Conservation (phyloP, 2,113 vertebrate genomes). For the Isurus oxyrinchus region DNA sequence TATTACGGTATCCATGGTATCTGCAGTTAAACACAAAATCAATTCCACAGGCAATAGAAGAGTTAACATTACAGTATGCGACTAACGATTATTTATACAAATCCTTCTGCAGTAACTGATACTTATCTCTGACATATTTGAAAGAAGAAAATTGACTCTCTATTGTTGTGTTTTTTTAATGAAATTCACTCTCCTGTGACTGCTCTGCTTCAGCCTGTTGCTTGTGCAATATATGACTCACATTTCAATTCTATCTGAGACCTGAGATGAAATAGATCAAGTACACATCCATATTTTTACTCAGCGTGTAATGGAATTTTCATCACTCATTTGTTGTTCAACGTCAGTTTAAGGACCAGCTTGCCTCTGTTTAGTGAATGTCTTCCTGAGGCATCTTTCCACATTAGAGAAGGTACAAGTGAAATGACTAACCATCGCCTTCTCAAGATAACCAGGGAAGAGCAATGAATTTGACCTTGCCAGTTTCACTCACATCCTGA, state of each 20-base stretch:
- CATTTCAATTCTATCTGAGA: not conserved
- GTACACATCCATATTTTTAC: conserved; percentile 23
- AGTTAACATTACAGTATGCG: not conserved
- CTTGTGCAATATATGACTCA: conserved; percentile 20
- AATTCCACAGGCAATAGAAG: not conserved
- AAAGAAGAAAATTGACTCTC: conserved; percentile 34
- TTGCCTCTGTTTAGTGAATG: not conserved
- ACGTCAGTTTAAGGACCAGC: not conserved
- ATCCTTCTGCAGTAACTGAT: conserved; percentile 14
- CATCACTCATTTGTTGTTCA: not conserved
- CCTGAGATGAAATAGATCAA: conserved; percentile 17
- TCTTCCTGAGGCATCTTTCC: conserved; percentile 6
- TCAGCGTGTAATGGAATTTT: conserved; percentile 31
- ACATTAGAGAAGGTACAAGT: not conserved
- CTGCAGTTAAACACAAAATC: not conserved
- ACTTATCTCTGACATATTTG: conserved; percentile 17
- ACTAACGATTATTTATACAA: conserved; percentile 27
- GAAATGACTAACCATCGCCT: not conserved
- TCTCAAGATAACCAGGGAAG: not conserved
- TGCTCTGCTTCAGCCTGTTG: conserved; percentile 26
- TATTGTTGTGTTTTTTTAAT: conserved; percentile 12
- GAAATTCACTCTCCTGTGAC: conserved; percentile 29
- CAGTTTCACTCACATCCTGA: not conserved
- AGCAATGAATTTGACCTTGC: conserved; percentile 10
- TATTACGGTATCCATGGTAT: not conserved